Conservation (phyloP, 2,113 vertebrate genomes). For the Pseudopipra pipra region DNA sequence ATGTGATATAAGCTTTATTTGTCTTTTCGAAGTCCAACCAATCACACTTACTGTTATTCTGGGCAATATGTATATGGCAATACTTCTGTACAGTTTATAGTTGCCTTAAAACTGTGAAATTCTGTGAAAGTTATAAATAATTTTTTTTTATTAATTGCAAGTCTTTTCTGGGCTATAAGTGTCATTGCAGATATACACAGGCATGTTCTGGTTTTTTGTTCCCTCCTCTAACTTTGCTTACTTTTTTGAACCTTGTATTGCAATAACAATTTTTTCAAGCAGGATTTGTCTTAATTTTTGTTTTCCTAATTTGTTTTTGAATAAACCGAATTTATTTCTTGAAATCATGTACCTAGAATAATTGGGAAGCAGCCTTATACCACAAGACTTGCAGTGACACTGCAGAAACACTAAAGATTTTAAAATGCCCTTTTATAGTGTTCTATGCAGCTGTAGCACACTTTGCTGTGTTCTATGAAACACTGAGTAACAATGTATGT, state of each 20-base stretch:
- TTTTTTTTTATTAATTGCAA: not conserved
- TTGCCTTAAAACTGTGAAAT: not conserved
- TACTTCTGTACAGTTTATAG: not conserved
- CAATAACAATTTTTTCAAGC: not conserved
- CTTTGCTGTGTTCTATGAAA: not conserved
- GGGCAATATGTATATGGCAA: not conserved
- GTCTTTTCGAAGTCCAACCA: not conserved
- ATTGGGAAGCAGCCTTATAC: not conserved
- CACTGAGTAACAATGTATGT: not conserved
- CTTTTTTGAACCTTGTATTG: not conserved
- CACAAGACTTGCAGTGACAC: not conserved
- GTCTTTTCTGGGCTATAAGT: not conserved
- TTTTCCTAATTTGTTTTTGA: not conserved
- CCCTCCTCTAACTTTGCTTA: not conserved
- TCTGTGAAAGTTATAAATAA: not conserved
- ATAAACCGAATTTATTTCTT: not conserved
- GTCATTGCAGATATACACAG: not conserved
- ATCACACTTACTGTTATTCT: not conserved
- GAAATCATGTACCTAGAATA: not conserved
- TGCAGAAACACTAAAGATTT: not conserved
- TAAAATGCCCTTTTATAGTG: not conserved
- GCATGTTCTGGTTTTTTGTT: not conserved
- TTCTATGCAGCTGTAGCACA: not conserved
- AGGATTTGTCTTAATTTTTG: not conserved
- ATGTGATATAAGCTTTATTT: not conserved